Evolutionary conservation across 2,888 invertebrate genomes (phyloP), one percentile per base, ranked within the genome.

Genomic region (Drosophila subsilvestris): DNA sequence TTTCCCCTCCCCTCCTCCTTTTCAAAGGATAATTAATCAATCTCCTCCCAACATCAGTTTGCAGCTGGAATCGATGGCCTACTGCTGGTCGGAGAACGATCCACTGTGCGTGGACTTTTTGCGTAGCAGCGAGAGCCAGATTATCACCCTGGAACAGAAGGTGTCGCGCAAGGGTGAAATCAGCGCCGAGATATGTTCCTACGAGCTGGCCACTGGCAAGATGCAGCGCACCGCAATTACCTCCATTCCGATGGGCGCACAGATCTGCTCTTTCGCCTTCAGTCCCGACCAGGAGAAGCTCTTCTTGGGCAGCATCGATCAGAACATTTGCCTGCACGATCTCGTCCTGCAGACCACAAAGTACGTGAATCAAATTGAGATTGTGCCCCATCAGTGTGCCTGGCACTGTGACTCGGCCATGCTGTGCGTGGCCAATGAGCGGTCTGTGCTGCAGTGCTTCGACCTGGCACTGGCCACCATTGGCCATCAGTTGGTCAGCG

Each of bases 71-170:
- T 93, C 97, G 44, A 91, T 96, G 62, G 96, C 96, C 54, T 97
- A 96, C 88, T 96, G 96, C 86, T 95, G 96, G 92, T 95, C 98
- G 42, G 97, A 98, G 91, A 96, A 96, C 91, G 98, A 98, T 92
- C 97, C 97, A 0, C 91, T 98, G n/a, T 94, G 94, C 89, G 96
- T 97, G 32, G 94, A 95, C 79, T 95, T 98, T 86, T 95, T 97
- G 82, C 93, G 94, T 74, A 93, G 94, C 59, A 94, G 95, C 76
- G 94, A 95, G 63, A 95, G 95, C 90, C 93, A 95, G 78, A 93
- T 96, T 79, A 94, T 96, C 91, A 95, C 96, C 74, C 93, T 98
- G 48, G 98, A 98, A 90, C 97, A 98, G 91, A 95, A 96, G 85
- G 94, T 96, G 17, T 95, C 95, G 0, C 93, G 94, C 62, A 94